Evolutionary conservation across 2,797 vertebrate species (phyloP).

Genomic region (Microhierax caerulescens): DNA sequence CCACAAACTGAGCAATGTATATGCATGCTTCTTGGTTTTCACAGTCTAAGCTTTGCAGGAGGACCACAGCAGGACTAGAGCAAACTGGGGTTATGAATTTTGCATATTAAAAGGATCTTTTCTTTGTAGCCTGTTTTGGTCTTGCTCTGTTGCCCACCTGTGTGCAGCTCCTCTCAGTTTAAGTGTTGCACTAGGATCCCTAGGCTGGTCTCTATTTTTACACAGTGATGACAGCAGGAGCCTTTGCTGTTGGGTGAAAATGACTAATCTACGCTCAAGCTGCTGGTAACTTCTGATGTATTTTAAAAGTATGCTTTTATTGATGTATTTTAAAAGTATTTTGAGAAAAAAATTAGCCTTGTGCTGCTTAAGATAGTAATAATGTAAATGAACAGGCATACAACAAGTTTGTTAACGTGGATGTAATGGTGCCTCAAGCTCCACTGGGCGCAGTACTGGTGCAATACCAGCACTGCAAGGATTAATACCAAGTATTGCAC

Average conservation of each 20-base stretch:
- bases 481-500: fast-evolving
- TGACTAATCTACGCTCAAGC: background rate
- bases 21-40: background rate
- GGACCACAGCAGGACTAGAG: background rate
- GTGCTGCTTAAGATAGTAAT: background rate
- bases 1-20: background rate
- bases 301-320: background rate
- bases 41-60: background rate
- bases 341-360: background rate
- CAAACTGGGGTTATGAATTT: background rate
- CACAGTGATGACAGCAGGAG: background rate
- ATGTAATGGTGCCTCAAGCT: background rate
- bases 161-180: background rate
- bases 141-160: background rate
- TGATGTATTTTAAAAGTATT: background rate
- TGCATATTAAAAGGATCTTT: background rate
- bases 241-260: background rate
- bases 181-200: background rate
- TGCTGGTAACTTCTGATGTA: background rate
- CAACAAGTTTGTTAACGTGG: background rate
- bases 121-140: background rate
- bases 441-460: background rate
- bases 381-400: background rate
- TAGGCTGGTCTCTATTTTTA: background rate
- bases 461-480: background rate